A percentile compares a stretch with the other conserved stretches of the same genome.
Conservation (phyloP, 2,113 vertebrate species). For the Platysteira castanea region DNA sequence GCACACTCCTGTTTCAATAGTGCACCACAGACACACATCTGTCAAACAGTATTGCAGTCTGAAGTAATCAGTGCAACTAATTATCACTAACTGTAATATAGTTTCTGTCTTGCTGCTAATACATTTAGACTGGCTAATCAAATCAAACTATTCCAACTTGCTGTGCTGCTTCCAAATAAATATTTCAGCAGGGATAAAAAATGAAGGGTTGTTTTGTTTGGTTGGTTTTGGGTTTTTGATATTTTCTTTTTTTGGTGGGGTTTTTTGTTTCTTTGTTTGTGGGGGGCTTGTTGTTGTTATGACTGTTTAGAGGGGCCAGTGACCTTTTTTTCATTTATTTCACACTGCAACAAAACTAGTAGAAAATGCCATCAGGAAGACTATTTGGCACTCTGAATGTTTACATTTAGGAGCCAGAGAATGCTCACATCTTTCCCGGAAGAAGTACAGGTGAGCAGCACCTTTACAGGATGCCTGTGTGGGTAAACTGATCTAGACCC, state of each 20-base stretch:
- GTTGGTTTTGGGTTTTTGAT: not conserved
- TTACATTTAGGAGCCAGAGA: not conserved
- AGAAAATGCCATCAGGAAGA: not conserved
- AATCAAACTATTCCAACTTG: constrained; percentile 70
- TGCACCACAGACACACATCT: constrained; percentile 44
- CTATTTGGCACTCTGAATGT: not conserved
- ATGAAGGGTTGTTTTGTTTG: not conserved
- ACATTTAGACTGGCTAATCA: constrained; percentile 80
- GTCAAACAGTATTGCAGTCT: constrained; percentile 25
- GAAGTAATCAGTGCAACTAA: constrained; percentile 71
- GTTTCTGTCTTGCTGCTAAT: constrained; percentile 74
- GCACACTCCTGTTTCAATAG: not conserved
- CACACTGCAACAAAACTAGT: not conserved
- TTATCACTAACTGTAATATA: constrained; percentile 73
- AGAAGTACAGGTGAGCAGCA: not conserved
- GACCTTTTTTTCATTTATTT: not conserved
- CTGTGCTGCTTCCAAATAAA: constrained; percentile 54
- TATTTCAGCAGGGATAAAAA: constrained; percentile 58
- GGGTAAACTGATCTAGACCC: not conserved
- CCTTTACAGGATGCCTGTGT: not conserved
- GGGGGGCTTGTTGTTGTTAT: not conserved
- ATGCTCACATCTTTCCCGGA: not conserved
- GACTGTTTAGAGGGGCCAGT: not conserved
- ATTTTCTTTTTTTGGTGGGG: not conserved
- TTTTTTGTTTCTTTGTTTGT: not conserved